Conservation (phyloP, 2,113 vertebrate species). For the Montifringilla adamsi region DNA sequence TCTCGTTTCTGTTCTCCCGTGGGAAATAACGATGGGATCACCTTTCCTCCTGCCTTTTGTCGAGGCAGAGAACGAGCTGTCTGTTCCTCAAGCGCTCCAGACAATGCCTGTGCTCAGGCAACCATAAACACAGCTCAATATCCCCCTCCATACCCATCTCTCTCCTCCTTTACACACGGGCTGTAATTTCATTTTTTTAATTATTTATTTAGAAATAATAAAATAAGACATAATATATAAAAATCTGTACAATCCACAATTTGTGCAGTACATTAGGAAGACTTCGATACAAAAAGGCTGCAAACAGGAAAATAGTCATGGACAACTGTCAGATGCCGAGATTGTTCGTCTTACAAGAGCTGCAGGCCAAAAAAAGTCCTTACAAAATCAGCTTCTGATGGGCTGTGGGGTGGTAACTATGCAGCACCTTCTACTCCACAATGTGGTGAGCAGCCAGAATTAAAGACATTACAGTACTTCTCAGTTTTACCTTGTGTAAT, state of each 20-base stretch:
- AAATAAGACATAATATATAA: conserved; percentile 98
- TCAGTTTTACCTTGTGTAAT: conserved; percentile 71
- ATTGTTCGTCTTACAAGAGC: conserved; percentile 66
- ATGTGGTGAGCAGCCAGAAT: conserved; percentile 59
- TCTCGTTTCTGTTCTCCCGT: rapidly evolving
- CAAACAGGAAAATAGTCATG: conserved; percentile 76
- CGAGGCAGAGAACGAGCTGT: not conserved
- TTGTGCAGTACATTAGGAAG: conserved; percentile 97
- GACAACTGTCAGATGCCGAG: conserved; percentile 70
- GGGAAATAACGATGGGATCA: not conserved
- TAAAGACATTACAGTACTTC: conserved; percentile 79
- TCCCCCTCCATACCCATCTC: not conserved
- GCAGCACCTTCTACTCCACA: conserved; percentile 62
- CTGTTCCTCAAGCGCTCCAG: not conserved
- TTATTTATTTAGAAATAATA: conserved; percentile 97
- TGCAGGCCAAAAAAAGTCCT: conserved; percentile 62
- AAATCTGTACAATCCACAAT: conserved; percentile 97
- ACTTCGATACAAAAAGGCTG: conserved; percentile 90
- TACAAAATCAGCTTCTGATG: conserved; percentile 51
- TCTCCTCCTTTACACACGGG: not conserved
- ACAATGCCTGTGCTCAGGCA: not conserved
- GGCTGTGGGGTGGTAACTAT: conserved; percentile 26
- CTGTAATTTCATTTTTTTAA: conserved; percentile 44
- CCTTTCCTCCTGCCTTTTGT: not conserved
- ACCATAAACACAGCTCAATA: rapidly evolving